These are phyloP conservation scores for Ostrea denselamellosa DNA, from an alignment of 1,140 invertebrate species.

Conservation along the genomic window DNA sequence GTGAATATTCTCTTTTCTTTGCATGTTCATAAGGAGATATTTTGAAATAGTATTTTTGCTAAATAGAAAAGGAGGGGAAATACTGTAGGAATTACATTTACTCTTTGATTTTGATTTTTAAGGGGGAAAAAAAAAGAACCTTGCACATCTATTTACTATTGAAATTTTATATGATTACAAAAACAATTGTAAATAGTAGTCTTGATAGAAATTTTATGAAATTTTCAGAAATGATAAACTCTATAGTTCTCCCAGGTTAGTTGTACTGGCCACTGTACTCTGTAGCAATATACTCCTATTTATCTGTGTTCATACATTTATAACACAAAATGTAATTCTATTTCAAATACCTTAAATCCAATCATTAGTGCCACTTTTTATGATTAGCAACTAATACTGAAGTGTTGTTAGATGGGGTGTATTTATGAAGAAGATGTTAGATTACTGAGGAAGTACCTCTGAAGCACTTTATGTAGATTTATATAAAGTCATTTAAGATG, in stretches of 20 bases:
- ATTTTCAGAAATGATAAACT: slow-evolving; percentile 35
- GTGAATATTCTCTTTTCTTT: not conserved
- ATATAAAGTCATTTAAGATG: no score
- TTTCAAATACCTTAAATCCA: not conserved
- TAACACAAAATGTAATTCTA: not conserved
- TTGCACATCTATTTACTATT: not conserved
- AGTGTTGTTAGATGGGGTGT: not conserved
- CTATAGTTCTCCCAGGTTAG: slow-evolving; percentile 25
- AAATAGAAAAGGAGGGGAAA: not conserved
- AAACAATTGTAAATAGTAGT: not conserved
- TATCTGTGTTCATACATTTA: slow-evolving; percentile 37
- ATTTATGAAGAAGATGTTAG: not conserved
- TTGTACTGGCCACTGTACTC: slow-evolving; percentile 9
- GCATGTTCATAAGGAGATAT: not conserved
- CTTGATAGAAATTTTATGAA: slow-evolving; percentile 1
- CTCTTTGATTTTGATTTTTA: not conserved
- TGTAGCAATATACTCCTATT: slow-evolving; percentile 32
- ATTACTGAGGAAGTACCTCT: not conserved
- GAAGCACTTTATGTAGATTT: no score
- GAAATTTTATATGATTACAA: not conserved
- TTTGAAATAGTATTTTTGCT: not conserved
- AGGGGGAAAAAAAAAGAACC: not conserved
- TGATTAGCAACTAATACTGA: not conserved
- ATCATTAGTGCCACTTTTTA: not conserved
- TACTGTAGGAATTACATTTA: not conserved